These are phyloP conservation scores for Calonectris borealis DNA, from an alignment of 2,113 vertebrate genomes.

Conservation along the genomic window DNA sequence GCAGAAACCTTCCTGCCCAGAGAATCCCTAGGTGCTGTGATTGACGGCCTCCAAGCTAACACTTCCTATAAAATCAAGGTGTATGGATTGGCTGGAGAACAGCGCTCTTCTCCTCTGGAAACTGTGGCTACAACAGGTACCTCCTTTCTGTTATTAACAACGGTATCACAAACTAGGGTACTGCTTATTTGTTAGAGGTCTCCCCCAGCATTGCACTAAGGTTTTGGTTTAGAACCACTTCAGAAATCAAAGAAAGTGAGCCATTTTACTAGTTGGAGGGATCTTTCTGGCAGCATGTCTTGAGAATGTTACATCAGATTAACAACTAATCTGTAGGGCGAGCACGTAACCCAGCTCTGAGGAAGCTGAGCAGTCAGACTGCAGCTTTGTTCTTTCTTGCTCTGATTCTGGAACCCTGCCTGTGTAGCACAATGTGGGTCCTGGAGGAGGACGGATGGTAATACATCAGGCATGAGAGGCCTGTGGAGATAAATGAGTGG, in stretches of 20 bases:
- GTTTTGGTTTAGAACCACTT: neutral
- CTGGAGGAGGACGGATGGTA: neutral
- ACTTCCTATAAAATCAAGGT: neutral
- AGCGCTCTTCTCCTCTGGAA: neutral
- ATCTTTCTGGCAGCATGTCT: neutral
- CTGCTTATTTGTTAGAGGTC: neutral
- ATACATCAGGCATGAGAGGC: neutral
- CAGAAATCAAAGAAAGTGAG: neutral
- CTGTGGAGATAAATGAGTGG: constrained; percentile 1
- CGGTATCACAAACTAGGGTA: neutral
- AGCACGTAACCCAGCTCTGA: neutral
- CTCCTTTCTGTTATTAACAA: neutral
- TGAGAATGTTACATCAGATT: neutral
- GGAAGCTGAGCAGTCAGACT: neutral
- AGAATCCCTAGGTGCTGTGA: neutral
- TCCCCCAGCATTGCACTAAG: rapidly evolving
- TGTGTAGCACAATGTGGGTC: constrained; percentile 32
- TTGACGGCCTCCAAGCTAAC: neutral
- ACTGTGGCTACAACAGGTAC: neutral
- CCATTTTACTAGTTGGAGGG: neutral
- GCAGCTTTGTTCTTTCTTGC: constrained; percentile 40
- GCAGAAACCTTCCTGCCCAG: neutral
- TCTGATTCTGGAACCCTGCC: constrained; percentile 38
- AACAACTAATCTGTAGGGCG: neutral
- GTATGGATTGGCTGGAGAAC: neutral